Evolutionary conservation across 2,888 invertebrate genomes (phyloP), one percentile per base, ranked within the genome.

Genomic region (Argyresthia albistria): DNA sequence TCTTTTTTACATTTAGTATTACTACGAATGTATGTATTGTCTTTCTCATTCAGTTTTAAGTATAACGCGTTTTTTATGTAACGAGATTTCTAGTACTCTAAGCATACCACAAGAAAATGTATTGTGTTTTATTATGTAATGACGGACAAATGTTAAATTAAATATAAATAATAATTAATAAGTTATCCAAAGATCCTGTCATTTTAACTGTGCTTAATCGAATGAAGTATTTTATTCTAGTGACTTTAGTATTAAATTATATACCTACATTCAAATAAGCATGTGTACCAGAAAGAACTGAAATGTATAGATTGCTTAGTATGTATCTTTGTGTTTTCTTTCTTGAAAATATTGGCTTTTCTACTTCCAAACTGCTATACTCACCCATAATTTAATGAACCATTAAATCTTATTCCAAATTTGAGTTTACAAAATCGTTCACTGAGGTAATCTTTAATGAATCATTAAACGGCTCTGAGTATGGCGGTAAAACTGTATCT

Each of bases 1-100:
- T 84, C 84, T 76, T 76, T 73, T 70, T 62, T 70, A 75, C 68
- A 68, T 25, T 25, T 25, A 69, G 73, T 72, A 66, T 73, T 73
- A 74, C 75, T 76, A 72, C 70, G 60, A 60, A 68, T 69, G 64
- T 66, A 63, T 60, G 65, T 9, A 67, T 66, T 63, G 61, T 65
- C 62, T 61, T 61, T 63, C 58, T 62, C 60, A 59, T 57, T 56
- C 50, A 54, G 59, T 58, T 57, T 60, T 62, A 63, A 59, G 60
- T 15, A 12, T 52, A 54, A 55, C 51, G 48, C 35, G 52, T 25
- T 53, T 57, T 60, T n/a, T 4, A 58, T 52, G 52, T 53, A 61
- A 51, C 56, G 45, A 53, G 51, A n/a, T 46, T n/a, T n/a, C 35
- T 25, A 46, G 15, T 35, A 46, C 35, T 25, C 16, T n/a, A 8